Evolutionary conservation across 2,888 invertebrate species (phyloP).

Genomic region (Thereva unica): DNA sequence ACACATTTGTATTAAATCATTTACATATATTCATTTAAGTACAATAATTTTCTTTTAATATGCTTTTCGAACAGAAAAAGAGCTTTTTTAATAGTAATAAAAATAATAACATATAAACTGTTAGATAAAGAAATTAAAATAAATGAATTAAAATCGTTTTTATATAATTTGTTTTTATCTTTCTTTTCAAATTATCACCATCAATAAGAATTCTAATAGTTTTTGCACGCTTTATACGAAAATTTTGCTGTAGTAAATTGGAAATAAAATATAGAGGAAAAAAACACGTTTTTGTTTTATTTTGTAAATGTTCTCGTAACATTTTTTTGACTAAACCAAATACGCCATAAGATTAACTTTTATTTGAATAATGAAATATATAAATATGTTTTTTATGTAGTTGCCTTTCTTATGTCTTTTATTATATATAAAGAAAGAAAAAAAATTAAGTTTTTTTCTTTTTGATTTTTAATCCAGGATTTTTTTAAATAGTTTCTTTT

Average conservation of each 20-base stretch:
- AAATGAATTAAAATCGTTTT: constrained; percentile 10
- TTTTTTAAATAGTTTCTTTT: constrained; percentile 5
- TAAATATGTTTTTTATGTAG: constrained; percentile 31
- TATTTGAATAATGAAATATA: constrained; percentile 33
- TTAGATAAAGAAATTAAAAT: constrained; percentile 13
- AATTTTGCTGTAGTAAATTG: background rate
- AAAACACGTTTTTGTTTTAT: constrained; percentile 2
- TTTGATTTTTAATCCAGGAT: background rate
- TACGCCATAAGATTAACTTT: constrained; percentile 11
- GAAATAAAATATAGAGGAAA: constrained; percentile 6
- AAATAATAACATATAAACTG: constrained; percentile 21
- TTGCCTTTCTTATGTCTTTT: constrained; percentile 31
- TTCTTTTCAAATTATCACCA: constrained; percentile 23
- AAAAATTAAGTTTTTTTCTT: constrained; percentile 20
- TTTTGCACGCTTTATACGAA: background rate
- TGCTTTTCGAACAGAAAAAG: constrained; percentile 23
- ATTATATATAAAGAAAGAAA: constrained; percentile 6
- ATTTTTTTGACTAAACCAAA: constrained; percentile 25
- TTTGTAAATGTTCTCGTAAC: constrained; percentile 23
- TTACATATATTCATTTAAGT: constrained; percentile 42
- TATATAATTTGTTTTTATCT: background rate
- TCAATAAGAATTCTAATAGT: background rate
- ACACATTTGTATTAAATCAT: constrained; percentile 37
- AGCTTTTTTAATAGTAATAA: constrained; percentile 26
- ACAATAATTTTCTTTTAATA: constrained; percentile 38